A percentile compares a stretch with the other conserved stretches of the same genome.
Conservation (phyloP, 1,140 invertebrate species). For the Drosophila jambulina region DNA sequence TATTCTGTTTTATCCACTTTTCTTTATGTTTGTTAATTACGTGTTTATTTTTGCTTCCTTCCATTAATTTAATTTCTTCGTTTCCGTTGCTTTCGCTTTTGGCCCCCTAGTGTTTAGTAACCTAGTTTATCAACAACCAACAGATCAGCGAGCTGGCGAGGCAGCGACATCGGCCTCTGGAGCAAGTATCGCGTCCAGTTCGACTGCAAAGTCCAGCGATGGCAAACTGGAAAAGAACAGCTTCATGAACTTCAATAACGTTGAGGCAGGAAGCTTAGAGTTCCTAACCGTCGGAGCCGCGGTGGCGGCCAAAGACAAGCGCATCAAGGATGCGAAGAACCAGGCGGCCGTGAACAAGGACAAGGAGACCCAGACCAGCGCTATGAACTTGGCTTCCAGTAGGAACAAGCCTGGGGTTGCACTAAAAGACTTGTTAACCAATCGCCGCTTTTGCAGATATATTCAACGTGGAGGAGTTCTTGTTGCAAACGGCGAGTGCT, state of each 20-base stretch:
- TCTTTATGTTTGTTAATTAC: slow-evolving; percentile 1
- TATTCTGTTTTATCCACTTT: too few species aligned
- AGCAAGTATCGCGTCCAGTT: slow-evolving; percentile 5
- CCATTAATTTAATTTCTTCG: slow-evolving; percentile 39
- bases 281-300: slow-evolving; percentile 91
- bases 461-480: slow-evolving; percentile 75
- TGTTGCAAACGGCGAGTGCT: slow-evolving; percentile 61
- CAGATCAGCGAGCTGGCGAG: slow-evolving; percentile 70
- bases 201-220: slow-evolving; percentile 39
- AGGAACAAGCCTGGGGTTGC: not conserved
- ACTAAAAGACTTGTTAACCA: not conserved
- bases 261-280: slow-evolving; percentile 70
- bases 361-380: slow-evolving; percentile 71
- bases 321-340: slow-evolving; percentile 91
- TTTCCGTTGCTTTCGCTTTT: slow-evolving; percentile 17
- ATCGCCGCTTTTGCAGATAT: slow-evolving; percentile 34
- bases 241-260: slow-evolving; percentile 60
- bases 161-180: slow-evolving; percentile 11
- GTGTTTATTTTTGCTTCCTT: slow-evolving; percentile 21
- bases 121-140: slow-evolving; percentile 76
- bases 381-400: slow-evolving; percentile 62
- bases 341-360: slow-evolving; percentile 76
- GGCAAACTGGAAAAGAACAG: slow-evolving; percentile 57
- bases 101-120: slow-evolving; percentile 69
- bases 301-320: slow-evolving; percentile 93